Evolutionary conservation across 1,140 invertebrate species (phyloP).

Genomic region (Drosophila sucinea): DNA sequence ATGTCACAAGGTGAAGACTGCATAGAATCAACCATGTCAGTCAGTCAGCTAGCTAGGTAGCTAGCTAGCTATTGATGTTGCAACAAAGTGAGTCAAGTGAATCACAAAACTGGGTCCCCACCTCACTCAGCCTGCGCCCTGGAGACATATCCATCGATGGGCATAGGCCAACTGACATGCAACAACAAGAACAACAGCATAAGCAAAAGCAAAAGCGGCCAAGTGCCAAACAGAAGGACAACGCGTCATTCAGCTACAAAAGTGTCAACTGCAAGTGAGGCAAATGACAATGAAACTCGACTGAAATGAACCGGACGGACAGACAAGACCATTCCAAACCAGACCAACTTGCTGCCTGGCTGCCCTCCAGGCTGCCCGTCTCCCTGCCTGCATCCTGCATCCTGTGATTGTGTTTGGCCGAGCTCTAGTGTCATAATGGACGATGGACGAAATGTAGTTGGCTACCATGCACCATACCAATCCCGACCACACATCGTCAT

Average conservation of each 20-base stretch:
- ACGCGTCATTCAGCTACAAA: slow-evolving; percentile 51
- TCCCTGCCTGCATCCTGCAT: slow-evolving; percentile 32
- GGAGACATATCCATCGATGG: slow-evolving; percentile 39
- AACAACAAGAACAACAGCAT: slow-evolving; percentile 20
- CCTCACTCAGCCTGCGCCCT: not conserved
- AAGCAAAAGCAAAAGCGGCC: slow-evolving; percentile 42
- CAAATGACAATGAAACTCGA: slow-evolving; percentile 24
- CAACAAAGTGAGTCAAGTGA: slow-evolving; percentile 46
- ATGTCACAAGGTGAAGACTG: slow-evolving; percentile 1
- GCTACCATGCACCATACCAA: slow-evolving; percentile 56
- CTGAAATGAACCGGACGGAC: slow-evolving; percentile 9
- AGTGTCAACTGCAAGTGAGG: slow-evolving; percentile 76
- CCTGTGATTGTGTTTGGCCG: slow-evolving; percentile 71
- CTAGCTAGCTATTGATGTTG: slow-evolving; percentile 58
- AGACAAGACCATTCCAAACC: not conserved
- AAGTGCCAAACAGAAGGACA: slow-evolving; percentile 71
- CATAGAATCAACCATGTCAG: slow-evolving; percentile 6
- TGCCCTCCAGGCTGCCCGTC: too few relatives aligned
- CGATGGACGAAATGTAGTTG: slow-evolving; percentile 59
- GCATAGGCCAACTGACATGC: slow-evolving; percentile 54
- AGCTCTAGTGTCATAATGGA: slow-evolving; percentile 70
- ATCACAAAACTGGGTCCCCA: slow-evolving; percentile 34
- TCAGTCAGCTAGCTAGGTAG: slow-evolving; percentile 27
- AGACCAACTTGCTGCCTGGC: slow-evolving; percentile 1
- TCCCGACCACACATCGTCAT: slow-evolving; percentile 1